Conservation (phyloP, 2,113 vertebrate genomes). For the Catagonus wagneri region DNA sequence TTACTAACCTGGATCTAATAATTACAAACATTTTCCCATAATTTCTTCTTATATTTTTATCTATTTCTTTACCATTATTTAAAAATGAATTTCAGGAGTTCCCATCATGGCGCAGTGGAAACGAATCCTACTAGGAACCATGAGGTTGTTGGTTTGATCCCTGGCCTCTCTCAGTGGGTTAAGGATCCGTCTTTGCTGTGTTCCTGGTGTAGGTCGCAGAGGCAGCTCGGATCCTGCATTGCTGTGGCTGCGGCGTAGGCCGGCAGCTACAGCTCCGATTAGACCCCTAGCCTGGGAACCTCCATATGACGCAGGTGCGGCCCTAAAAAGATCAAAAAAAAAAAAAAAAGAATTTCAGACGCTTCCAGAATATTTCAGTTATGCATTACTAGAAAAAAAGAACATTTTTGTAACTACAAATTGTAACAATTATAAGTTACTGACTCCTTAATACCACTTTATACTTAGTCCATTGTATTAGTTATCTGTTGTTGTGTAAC, state of each 20-base stretch:
- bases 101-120: too few relatives aligned
- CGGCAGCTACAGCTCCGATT: too few relatives aligned
- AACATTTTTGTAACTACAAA: background rate
- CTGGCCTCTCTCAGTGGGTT: too few relatives aligned
- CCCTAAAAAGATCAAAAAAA: too few relatives aligned
- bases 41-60: background rate
- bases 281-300: too few relatives aligned
- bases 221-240: too few relatives aligned
- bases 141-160: too few relatives aligned
- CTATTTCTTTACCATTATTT: conserved; percentile 39
- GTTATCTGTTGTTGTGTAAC: background rate
- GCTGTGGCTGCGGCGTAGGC: too few relatives aligned
- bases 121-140: too few relatives aligned
- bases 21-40: background rate
- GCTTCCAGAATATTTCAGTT: background rate
- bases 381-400: background rate
- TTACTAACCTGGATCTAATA: background rate
- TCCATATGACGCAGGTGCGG: too few relatives aligned
- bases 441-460: conserved; percentile 15
- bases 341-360: conserved; percentile 8
- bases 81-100: conserved; percentile 23
- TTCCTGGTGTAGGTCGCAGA: too few relatives aligned
- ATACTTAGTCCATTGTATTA: background rate
- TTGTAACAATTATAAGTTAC: background rate
- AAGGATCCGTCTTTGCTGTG: too few relatives aligned